A percentile compares a stretch with the other conserved stretches of the same genome.
phyloP scores from a whole-genome alignment of 2,888 invertebrate species.

The Dryomyza anilis region DNA sequence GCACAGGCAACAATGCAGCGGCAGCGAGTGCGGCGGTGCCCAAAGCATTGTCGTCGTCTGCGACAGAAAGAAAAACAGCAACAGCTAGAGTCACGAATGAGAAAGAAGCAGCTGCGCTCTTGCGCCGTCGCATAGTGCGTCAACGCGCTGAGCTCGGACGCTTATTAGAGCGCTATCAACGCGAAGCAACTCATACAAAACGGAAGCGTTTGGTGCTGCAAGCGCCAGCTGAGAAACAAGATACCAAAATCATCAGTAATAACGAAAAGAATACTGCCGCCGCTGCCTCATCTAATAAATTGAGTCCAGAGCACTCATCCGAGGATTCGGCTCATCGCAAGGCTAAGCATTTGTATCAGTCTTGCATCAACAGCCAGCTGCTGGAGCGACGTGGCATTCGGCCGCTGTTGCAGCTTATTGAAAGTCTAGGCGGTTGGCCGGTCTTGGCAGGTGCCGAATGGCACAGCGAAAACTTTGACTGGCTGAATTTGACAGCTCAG shows the following conservation, averaged over 20 bases:
- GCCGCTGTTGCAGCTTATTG: slow-evolving; percentile 72
- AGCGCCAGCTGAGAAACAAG: not conserved
- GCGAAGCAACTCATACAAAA: slow-evolving; percentile 45
- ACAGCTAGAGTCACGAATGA: slow-evolving; percentile 19
- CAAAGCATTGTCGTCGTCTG: too few species aligned
- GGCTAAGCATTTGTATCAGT: slow-evolving; percentile 81
- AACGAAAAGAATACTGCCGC: too few species aligned
- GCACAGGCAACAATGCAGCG: not conserved
- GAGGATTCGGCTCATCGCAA: slow-evolving; percentile 72
- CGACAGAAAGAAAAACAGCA: too few species aligned
- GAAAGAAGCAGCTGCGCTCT: slow-evolving; percentile 40
- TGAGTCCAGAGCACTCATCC: too few species aligned
- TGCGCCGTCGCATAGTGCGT: slow-evolving; percentile 49
- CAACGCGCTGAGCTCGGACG: slow-evolving; percentile 45
- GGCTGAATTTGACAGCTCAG: slow-evolving; percentile 75
- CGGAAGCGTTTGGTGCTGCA: slow-evolving; percentile 42
- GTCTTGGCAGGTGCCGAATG: slow-evolving; percentile 72
- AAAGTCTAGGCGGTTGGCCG: slow-evolving; percentile 88
- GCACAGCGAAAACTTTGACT: slow-evolving; percentile 71
- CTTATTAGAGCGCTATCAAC: slow-evolving; percentile 49
- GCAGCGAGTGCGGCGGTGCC: slow-evolving; percentile 1
- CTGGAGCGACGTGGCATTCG: slow-evolving; percentile 73
- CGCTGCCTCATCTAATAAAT: too few species aligned
- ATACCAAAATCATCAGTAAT: not conserved
- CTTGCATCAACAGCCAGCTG: slow-evolving; percentile 82